Evolutionary conservation across 2,888 invertebrate genomes (phyloP), one percentile per base, ranked within the genome.

Genomic region (Mellilla xanthometata): DNA sequence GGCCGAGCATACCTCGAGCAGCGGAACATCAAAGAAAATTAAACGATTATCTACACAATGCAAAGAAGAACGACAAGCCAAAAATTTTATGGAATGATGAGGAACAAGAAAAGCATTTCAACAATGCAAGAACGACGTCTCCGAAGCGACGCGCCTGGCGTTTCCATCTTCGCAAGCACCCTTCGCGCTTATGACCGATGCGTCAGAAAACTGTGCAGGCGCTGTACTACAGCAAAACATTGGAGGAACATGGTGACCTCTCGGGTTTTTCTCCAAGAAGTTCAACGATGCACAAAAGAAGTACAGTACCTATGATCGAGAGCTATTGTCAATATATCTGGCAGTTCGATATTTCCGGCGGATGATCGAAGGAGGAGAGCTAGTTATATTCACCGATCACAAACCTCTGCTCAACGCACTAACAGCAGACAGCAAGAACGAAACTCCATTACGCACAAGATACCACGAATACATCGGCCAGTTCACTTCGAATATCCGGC

Each of bases 401-500:
- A 11, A 12, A 5, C 29, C 29, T 10, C 29, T 29, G 1, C 29
- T 2, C 12, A 29, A n/a, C n/a, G n/a, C n/a, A n/a, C n/a, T n/a
- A n/a, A n/a, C n/a, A n/a, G n/a, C n/a, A n/a, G n/a, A n/a, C 29
- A 29, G 29, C 29, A 29, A 29, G 8, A 29, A 29, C 29, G 29
- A 29, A 12, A 29, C 29, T 19, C 3, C 19, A 19, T 6, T 19
- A 19, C 3, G 19, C 3, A 19, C 19, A 19, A 19, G 19, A 19
- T 19, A 12, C 29, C 29, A 12, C 8, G 29, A 29, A n/a, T 29
- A 29, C 8, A 29, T 12, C 12, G 29, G 12, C 7, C 29, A 29
- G 8, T 29, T 29, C 8, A 29, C 29, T 12, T 29, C 29, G 1
- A 12, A 29, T 2, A 29, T 29, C 8, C 29, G 8, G 7, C 29